These are phyloP conservation scores for Chrysodeixis includens DNA, from an alignment of 2,888 invertebrate species.

Conservation along the genomic window DNA sequence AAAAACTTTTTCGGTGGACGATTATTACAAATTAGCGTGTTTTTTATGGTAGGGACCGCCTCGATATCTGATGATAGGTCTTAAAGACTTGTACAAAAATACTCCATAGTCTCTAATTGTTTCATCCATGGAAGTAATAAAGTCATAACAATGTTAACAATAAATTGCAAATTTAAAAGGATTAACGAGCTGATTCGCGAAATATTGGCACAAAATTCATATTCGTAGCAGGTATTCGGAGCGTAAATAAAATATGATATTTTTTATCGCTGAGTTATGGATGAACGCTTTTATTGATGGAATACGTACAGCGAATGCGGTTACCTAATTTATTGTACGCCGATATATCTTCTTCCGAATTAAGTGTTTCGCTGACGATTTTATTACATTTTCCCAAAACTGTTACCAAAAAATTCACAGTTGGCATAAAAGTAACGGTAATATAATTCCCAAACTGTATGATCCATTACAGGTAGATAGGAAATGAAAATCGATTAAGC, in stretches of 20 bases:
- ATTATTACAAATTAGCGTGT: not conserved
- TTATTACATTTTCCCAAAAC: not conserved
- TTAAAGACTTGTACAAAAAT: not conserved
- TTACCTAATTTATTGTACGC: constrained; percentile 6
- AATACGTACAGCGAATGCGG: constrained; percentile 5
- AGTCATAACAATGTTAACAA: not conserved
- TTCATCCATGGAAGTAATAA: not conserved
- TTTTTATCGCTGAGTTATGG: constrained; percentile 14
- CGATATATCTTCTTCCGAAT: not conserved
- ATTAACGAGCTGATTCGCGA: not conserved
- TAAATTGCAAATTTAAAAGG: not conserved
- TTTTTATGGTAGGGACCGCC: not conserved
- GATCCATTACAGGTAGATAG: not conserved
- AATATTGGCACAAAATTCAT: constrained; percentile 26
- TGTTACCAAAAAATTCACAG: not conserved
- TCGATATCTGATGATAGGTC: not conserved
- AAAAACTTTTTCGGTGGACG: not conserved
- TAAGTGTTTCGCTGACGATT: not conserved
- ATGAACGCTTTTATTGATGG: constrained; percentile 20
- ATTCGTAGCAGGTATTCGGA: constrained; percentile 11
- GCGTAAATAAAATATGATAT: constrained; percentile 16
- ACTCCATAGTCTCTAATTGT: not conserved
- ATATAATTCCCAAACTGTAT: not conserved
- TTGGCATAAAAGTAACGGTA: not conserved
- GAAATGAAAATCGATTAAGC: not conserved